Evolutionary conservation across 2,113 vertebrate genomes (phyloP).

Genomic region (Otocyon megalotis): DNA sequence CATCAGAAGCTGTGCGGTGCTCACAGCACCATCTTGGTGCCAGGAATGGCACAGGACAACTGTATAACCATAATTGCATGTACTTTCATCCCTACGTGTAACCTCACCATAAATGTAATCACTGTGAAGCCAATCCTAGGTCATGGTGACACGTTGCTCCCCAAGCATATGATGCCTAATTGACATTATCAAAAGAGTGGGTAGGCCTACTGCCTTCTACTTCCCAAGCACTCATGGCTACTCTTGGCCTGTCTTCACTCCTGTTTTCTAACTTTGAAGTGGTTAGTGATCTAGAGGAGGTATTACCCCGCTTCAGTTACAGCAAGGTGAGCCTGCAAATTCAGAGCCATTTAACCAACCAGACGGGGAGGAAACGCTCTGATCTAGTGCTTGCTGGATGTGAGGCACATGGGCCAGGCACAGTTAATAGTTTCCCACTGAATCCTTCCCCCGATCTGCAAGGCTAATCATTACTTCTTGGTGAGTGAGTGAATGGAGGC

Average conservation of each 20-base stretch:
- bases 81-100: neutral
- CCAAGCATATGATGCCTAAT: neutral
- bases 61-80: accelerated
- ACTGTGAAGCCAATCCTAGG: neutral
- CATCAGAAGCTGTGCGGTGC: neutral
- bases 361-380: neutral
- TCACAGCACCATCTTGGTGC: neutral
- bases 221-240: neutral
- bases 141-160: accelerated
- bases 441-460: neutral
- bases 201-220: neutral
- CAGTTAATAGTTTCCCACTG: neutral
- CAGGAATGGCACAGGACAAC: neutral
- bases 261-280: neutral
- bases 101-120: neutral
- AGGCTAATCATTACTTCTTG: neutral
- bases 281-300: neutral
- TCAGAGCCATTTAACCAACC: neutral
- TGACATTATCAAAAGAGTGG: neutral
- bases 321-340: neutral
- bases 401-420: neutral
- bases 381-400: neutral
- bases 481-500: neutral
- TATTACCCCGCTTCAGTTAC: neutral
- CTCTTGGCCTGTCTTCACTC: neutral